Percentiles rank a stretch among this genome's conserved stretches.
Conservation (phyloP, 2,888 invertebrate genomes). For the Teleiodes luculella region DNA sequence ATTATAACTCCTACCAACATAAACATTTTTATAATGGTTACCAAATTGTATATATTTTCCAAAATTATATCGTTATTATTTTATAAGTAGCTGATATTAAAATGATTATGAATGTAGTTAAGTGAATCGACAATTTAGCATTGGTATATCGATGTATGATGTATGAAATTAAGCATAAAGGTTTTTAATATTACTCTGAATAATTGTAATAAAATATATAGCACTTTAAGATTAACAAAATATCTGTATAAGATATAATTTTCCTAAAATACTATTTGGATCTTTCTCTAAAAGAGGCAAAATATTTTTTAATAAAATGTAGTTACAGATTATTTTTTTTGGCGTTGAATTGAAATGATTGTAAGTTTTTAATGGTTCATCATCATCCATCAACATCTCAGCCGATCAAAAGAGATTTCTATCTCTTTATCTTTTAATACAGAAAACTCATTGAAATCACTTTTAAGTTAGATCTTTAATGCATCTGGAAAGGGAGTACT, state of each 20-base stretch:
- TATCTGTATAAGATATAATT: conserved; percentile 13
- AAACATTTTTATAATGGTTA: conserved; percentile 21
- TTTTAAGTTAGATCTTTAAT: too few species aligned
- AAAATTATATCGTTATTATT: neutral
- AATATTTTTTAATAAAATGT: conserved; percentile 33
- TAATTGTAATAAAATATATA: too few species aligned
- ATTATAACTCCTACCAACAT: conserved; percentile 18
- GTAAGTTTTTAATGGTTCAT: neutral
- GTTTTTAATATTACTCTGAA: too few species aligned
- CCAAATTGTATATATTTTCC: neutral
- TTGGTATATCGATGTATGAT: neutral
- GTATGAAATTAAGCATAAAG: too few species aligned
- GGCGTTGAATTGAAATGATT: too few species aligned
- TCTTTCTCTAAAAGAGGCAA: conserved; percentile 33
- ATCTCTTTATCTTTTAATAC: too few species aligned
- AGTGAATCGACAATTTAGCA: neutral
- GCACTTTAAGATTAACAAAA: neutral
- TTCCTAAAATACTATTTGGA: conserved; percentile 16
- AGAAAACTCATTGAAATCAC: too few species aligned
- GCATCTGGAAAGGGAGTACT: too few species aligned
- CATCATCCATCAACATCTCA: neutral
- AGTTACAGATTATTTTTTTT: neutral
- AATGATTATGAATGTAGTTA: conserved; percentile 2
- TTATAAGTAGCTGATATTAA: neutral
- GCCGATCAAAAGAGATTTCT: too few species aligned